phyloP scores from a whole-genome alignment of 2,113 vertebrate species.

The Ceratotherium simum region DNA sequence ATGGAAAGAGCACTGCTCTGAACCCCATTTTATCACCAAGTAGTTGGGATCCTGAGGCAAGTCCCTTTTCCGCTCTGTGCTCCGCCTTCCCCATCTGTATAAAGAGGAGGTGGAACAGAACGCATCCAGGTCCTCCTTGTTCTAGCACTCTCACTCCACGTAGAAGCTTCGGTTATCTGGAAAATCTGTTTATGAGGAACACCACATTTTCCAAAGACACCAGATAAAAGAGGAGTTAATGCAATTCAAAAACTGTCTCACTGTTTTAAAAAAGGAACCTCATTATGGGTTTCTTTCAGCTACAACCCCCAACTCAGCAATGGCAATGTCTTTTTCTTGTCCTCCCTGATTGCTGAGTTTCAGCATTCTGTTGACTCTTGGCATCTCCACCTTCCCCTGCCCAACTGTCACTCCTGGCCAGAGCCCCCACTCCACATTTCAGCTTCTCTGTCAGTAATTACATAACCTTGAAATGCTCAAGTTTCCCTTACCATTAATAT shows the following conservation, averaged over 20 bases:
- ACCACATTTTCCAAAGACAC: constrained; percentile 43
- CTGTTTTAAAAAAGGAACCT: constrained; percentile 31
- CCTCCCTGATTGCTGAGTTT: constrained; percentile 44
- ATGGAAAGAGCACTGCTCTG: not conserved
- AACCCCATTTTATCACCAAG: not conserved
- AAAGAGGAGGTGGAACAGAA: not conserved
- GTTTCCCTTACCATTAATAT: not conserved
- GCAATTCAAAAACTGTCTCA: constrained; percentile 37
- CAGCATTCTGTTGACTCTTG: constrained; percentile 12
- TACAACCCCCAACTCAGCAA: constrained; percentile 10
- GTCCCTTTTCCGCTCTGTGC: not conserved
- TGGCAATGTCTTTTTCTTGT: constrained; percentile 6
- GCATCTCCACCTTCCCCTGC: not conserved
- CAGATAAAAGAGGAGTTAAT: constrained; percentile 29
- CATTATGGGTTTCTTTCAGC: constrained; percentile 41
- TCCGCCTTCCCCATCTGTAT: not conserved
- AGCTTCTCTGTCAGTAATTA: not conserved
- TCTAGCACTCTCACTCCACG: not conserved
- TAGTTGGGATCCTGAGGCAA: not conserved
- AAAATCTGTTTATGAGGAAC: constrained; percentile 7
- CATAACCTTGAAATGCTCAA: not conserved
- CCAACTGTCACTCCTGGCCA: not conserved
- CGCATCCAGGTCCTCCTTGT: not conserved
- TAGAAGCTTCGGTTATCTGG: not conserved
- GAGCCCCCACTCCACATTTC: not conserved